phyloP scores from a whole-genome alignment of 2,797 vertebrate genomes.

The Sciurus carolinensis region DNA sequence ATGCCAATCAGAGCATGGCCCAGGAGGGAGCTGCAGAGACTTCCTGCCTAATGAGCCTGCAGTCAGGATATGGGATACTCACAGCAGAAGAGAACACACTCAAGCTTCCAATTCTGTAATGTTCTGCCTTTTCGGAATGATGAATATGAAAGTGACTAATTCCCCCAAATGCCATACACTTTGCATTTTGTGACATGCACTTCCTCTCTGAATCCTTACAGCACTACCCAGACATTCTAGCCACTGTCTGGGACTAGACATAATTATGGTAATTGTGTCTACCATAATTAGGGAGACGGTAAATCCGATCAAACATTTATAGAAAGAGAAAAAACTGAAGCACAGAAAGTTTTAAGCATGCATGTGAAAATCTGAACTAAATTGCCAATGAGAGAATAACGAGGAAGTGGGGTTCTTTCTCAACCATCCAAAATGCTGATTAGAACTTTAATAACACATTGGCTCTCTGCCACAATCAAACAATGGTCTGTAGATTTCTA shows the following conservation, averaged over 20 bases:
- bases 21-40: neutral
- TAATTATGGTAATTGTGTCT: slow-evolving; percentile 78
- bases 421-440: neutral
- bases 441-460: slow-evolving; percentile 1
- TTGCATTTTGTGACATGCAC: slow-evolving; percentile 67
- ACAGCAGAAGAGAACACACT: neutral
- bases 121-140: slow-evolving; percentile 40
- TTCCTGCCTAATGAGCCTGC: neutral
- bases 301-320: slow-evolving; percentile 77
- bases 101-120: neutral
- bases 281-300: slow-evolving; percentile 78
- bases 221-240: slow-evolving; percentile 70
- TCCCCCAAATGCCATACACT: slow-evolving; percentile 68
- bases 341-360: slow-evolving; percentile 53
- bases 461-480: slow-evolving; percentile 25
- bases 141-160: slow-evolving; percentile 60
- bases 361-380: slow-evolving; percentile 49
- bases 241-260: slow-evolving; percentile 66
- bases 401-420: slow-evolving; percentile 23
- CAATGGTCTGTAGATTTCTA: neutral
- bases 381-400: slow-evolving; percentile 53
- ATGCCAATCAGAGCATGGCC: neutral
- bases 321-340: slow-evolving; percentile 67
- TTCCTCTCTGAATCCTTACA: slow-evolving; percentile 64
- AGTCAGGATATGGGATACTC: neutral